Conservation (phyloP, 2,888 invertebrate species). For the Chloroclysta siterata region DNA sequence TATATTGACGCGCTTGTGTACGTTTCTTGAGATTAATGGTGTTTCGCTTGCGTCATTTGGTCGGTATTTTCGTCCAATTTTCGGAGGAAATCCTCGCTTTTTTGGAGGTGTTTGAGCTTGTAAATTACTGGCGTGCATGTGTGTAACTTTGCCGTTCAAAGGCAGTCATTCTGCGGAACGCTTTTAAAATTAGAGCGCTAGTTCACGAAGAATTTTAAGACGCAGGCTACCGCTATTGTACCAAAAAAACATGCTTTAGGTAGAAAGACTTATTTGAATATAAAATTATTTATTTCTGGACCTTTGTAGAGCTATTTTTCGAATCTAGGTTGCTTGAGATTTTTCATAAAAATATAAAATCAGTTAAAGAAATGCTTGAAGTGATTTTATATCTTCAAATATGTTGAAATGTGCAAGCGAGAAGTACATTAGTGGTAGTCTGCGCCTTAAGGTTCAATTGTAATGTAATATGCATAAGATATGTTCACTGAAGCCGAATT, state of each 20-base stretch:
- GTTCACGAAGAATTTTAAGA: background rate
- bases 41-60: slow-evolving; percentile 45
- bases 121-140: slow-evolving; percentile 26
- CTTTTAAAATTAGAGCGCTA: slow-evolving; percentile 3
- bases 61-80: slow-evolving; percentile 40
- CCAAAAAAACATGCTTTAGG: no score
- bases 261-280: no score
- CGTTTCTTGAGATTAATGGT: slow-evolving; percentile 47
- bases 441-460: background rate
- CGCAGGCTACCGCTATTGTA: no score
- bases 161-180: slow-evolving; percentile 10
- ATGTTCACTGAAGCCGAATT: background rate
- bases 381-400: no score
- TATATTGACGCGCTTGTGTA: slow-evolving; percentile 38
- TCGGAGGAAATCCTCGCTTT: slow-evolving; percentile 31
- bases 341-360: no score
- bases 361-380: no score
- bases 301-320: no score
- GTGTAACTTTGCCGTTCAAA: slow-evolving; percentile 21
- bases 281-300: no score
- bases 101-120: slow-evolving; percentile 34
- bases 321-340: no score
- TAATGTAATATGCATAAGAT: background rate
- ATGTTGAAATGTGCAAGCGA: no score
- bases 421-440: no score